These are phyloP conservation scores for Paralvinella palmiformis DNA, from an alignment of 1,140 invertebrate genomes.

Conservation along the genomic window DNA sequence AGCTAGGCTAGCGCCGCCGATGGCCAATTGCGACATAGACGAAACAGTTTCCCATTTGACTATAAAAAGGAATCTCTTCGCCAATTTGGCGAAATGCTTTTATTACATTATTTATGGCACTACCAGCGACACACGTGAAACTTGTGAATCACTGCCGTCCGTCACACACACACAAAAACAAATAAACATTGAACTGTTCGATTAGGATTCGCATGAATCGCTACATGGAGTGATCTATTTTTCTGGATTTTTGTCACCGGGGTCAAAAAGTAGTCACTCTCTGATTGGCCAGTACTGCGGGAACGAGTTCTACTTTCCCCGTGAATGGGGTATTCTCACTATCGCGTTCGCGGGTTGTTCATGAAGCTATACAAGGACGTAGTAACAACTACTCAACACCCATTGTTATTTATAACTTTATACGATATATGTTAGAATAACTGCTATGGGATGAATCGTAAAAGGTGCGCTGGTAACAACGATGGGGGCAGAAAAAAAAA, in stretches of 20 bases:
- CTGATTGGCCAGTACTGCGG: no score
- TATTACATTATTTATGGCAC: background rate
- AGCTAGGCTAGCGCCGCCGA: no score
- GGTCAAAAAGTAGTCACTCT: background rate
- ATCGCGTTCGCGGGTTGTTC: no score
- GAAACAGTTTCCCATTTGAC: no score
- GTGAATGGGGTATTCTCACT: no score
- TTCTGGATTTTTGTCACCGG: background rate
- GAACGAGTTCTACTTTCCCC: no score
- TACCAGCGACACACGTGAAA: background rate
- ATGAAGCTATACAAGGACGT: no score
- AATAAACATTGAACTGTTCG: background rate
- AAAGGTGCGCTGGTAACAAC: background rate
- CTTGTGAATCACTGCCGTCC: background rate
- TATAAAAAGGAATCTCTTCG: background rate
- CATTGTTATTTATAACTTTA: no score
- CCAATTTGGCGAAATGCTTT: conserved; percentile 2
- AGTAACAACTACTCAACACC: no score
- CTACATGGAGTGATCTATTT: background rate
- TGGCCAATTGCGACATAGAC: no score
- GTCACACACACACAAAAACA: background rate
- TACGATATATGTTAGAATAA: no score
- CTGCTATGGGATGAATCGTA: no score
- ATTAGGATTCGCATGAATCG: background rate
- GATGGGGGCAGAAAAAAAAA: background rate